Evolutionary conservation across 2,797 vertebrate genomes (phyloP), one percentile per base, ranked within the genome.

Genomic region (Sebastes diaconus): DNA sequence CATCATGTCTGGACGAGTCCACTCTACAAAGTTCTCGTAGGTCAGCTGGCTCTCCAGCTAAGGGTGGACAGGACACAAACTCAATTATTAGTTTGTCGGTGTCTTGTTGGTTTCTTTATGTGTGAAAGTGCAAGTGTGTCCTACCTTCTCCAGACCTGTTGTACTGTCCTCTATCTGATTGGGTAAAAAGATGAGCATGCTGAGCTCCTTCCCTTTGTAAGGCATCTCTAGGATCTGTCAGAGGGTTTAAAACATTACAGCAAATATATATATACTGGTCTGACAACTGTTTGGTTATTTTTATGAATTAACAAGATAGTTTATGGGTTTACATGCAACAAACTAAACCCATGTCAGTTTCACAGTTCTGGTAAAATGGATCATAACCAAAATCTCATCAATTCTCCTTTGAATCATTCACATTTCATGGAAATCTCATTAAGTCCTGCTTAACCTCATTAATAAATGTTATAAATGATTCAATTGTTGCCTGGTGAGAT

Each of bases 121-220:
- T 10, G 4, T 68, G 1, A 4, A 50, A 4, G 24, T 30, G 13
- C 13, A n/a, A 25, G 25, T 69, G 50, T 80, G 59, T 74, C 91
- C 88, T 93, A 98, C 97, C 73, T 87, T 90, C 87, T 95, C 94
- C 87, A 99, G 93, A 8, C 97, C 97, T 8, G 96, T 97, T 20
- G 94, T 91, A 75, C 60, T 69, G 80, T 96, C 96, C 67, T 94
- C 86, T 0, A 95, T 95, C 0, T 84, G 30, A 20, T 89, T 77
- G 0, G 97, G 97, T 3, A 99, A 95, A 81, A 98, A 70, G 77
- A 98, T 91, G 72, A 98, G 59, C 96, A 98, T 96, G 84, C 97
- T 97, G 63, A 98, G 93, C 16, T 97, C 96, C 2, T 94, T 85
- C 2, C 84, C 94, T 0, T 72, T 57, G 6, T 97, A 99, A 0